Evolutionary conservation across 1,140 invertebrate species (phyloP).

Genomic region (Ceratitis capitata): DNA sequence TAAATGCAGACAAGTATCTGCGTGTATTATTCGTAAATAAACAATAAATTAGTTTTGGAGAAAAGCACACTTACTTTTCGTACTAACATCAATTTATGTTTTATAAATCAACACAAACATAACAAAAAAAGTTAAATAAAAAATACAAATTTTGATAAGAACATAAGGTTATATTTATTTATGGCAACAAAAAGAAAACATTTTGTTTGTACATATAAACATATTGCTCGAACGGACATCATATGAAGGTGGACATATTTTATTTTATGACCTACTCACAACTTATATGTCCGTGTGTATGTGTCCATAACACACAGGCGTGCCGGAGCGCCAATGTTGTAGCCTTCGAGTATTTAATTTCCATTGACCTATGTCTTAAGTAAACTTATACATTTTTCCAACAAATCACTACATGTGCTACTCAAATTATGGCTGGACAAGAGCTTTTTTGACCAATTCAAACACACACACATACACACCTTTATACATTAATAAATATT

Average conservation of each 20-base stretch:
- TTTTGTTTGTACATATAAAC: not conserved
- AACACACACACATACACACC: not conserved
- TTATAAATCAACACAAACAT: not conserved
- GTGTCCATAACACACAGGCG: not conserved
- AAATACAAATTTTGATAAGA: too few species aligned
- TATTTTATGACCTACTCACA: not conserved
- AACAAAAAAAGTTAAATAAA: too few species aligned
- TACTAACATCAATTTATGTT: not conserved
- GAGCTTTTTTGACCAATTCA: not conserved
- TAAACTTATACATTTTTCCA: not conserved
- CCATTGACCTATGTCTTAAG: not conserved
- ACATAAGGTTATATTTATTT: not conserved
- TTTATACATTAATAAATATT: not conserved
- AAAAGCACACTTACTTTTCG: too few species aligned
- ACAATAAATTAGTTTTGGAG: not conserved
- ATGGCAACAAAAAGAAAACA: not conserved
- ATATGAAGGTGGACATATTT: not conserved
- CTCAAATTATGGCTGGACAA: not conserved
- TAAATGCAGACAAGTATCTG: too few species aligned
- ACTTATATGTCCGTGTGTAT: not conserved
- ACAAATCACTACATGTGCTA: not conserved
- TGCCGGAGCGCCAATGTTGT: not conserved
- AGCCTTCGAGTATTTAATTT: conserved; percentile 12
- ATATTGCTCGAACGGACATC: not conserved
- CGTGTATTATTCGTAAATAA: too few species aligned